Conservation (phyloP, 2,888 invertebrate genomes). For the Acanthoscelides obtectus region DNA sequence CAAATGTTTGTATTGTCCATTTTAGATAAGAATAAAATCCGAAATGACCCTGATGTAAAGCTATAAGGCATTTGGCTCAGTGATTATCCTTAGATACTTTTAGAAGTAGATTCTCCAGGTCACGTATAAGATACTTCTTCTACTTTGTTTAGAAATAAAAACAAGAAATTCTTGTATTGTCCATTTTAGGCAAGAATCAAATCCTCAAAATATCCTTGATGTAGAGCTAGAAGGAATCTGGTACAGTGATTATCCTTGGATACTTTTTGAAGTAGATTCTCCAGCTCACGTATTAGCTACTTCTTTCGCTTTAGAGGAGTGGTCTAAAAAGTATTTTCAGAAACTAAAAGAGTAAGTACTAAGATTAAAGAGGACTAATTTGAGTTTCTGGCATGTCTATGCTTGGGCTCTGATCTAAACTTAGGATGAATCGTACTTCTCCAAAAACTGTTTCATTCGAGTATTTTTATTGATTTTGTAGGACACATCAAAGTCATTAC, state of each 20-base stretch:
- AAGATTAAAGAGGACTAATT: too few relatives aligned
- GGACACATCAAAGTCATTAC: conserved; percentile 76
- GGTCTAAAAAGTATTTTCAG: conserved; percentile 66
- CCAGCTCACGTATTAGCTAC: conserved; percentile 62
- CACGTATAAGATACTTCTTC: too few relatives aligned
- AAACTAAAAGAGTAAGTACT: conserved; percentile 59
- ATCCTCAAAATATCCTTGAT: conserved; percentile 49
- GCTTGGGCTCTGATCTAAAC: too few relatives aligned
- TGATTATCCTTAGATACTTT: conserved; percentile 61
- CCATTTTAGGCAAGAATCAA: conserved; percentile 48
- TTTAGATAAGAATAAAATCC: conserved; percentile 51
- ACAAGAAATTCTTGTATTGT: not conserved
- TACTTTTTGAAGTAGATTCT: conserved; percentile 71
- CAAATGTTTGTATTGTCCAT: not conserved
- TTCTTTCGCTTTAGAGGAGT: conserved; percentile 69
- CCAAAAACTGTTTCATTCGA: not conserved
- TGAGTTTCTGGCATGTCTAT: too few relatives aligned
- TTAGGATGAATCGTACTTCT: conserved; percentile 14
- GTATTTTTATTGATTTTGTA: conserved; percentile 36
- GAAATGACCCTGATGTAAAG: conserved; percentile 53
- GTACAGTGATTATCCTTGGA: conserved; percentile 56
- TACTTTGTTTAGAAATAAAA: too few relatives aligned
- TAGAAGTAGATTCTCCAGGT: conserved; percentile 65
- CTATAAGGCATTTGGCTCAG: conserved; percentile 62
- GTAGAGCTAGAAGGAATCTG: conserved; percentile 62